Percentiles rank a stretch among this genome's conserved stretches.
phyloP scores from a whole-genome alignment of 2,797 vertebrate genomes.

The Poeciliopsis paucimaculata region DNA sequence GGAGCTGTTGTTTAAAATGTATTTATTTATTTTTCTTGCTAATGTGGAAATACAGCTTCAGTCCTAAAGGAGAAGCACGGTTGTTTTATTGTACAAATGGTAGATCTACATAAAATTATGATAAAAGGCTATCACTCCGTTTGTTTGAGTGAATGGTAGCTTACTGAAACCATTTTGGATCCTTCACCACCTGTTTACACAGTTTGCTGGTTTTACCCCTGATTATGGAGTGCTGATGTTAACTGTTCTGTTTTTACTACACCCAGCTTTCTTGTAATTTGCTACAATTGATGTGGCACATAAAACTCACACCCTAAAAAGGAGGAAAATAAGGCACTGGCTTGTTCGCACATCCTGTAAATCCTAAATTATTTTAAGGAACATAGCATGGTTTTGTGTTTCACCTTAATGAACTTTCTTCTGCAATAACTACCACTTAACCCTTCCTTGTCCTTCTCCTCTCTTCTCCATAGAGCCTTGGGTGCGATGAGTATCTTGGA shows the following conservation, averaged over 20 bases:
- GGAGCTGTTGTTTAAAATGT: constrained; percentile 5
- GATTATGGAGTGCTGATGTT: constrained; percentile 28
- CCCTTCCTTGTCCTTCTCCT: neutral
- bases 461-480: constrained; percentile 83
- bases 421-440: neutral
- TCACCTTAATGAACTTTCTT: neutral
- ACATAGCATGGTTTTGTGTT: neutral
- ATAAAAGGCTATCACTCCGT: neutral
- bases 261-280: constrained; percentile 16
- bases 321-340: neutral
- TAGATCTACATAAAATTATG: constrained; percentile 15
- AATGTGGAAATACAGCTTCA: neutral
- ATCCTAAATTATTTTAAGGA: neutral
- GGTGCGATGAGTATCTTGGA: constrained; percentile 93
- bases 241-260: neutral
- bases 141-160: constrained; percentile 24
- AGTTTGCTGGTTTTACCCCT: constrained; percentile 54
- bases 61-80: constrained; percentile 3
- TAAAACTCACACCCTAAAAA: constrained; percentile 23
- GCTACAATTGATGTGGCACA: constrained; percentile 38
- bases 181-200: constrained; percentile 60
- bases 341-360: neutral
- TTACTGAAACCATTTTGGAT: constrained; percentile 31
- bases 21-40: constrained; percentile 4
- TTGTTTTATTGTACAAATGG: constrained; percentile 8